Conservation (phyloP, 2,797 vertebrate genomes). For the Paguma larvata region DNA sequence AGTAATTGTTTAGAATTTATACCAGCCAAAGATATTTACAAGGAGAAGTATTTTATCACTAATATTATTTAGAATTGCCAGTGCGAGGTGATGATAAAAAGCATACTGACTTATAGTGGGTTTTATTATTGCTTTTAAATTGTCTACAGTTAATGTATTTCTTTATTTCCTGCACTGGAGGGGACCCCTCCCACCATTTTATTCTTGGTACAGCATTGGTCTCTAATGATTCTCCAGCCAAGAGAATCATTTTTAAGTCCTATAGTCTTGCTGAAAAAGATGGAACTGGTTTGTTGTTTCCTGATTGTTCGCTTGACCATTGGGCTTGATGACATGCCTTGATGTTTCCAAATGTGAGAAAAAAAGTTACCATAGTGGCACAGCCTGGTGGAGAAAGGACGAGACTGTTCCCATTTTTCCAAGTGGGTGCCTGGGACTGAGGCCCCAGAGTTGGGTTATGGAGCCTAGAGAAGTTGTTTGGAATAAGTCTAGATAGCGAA, state of each 20-base stretch:
- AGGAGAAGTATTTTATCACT: not conserved
- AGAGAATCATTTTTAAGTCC: not conserved
- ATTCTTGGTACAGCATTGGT: not conserved
- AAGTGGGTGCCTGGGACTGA: not conserved
- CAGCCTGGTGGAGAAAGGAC: not conserved
- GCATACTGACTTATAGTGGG: not conserved
- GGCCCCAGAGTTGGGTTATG: not conserved
- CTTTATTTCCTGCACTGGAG: not conserved
- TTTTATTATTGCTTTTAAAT: slow-evolving; percentile 28
- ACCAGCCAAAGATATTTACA: not conserved
- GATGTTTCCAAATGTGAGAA: not conserved
- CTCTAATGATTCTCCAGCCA: not conserved
- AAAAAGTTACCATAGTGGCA: not conserved
- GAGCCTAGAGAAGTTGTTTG: not conserved
- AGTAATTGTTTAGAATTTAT: slow-evolving; percentile 47
- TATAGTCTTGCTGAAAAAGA: not conserved
- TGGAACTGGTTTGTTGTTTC: not conserved
- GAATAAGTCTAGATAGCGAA: not conserved
- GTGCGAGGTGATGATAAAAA: not conserved
- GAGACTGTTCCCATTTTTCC: not conserved
- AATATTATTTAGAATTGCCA: not conserved
- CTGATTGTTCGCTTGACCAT: not conserved
- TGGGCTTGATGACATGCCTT: not conserved
- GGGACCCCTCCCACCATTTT: not conserved
- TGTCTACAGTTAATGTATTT: not conserved